Percentiles rank a stretch among this genome's conserved stretches.
Conservation (phyloP, 1,140 invertebrate species). For the Bradynema listronoti region DNA sequence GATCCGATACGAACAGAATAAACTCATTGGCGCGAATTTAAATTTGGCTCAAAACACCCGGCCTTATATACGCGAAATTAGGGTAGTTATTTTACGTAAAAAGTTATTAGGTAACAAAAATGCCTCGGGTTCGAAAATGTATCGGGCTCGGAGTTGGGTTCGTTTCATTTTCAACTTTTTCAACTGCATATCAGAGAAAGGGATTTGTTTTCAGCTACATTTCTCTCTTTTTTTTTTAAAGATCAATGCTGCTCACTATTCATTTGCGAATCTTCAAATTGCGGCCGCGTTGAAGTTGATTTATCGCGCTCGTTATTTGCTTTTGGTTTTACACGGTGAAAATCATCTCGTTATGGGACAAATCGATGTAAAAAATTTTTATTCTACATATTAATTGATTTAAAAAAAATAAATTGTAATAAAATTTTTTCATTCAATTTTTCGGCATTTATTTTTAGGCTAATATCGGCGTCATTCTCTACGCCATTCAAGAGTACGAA, state of each 20-base stretch:
- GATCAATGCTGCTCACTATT: slow-evolving; percentile 32
- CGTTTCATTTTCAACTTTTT: too few species aligned
- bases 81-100: too few species aligned
- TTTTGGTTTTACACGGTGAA: slow-evolving; percentile 17
- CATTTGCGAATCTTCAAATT: slow-evolving; percentile 28
- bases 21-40: too few species aligned
- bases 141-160: too few species aligned
- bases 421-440: background rate
- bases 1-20: too few species aligned
- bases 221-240: slow-evolving; percentile 5
- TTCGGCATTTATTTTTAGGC: slow-evolving; percentile 14
- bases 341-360: slow-evolving; percentile 31
- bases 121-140: too few species aligned
- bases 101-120: too few species aligned
- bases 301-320: slow-evolving; percentile 27
- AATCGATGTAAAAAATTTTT: slow-evolving; percentile 25
- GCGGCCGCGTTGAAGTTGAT: slow-evolving; percentile 22
- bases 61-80: too few species aligned
- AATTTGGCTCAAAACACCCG: too few species aligned
- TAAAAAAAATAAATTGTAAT: background rate
- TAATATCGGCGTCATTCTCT: slow-evolving; percentile 32
- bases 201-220: background rate
- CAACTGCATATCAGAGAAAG: too few species aligned
- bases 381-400: slow-evolving; percentile 2
- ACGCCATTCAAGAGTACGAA: slow-evolving; percentile 24